Evolutionary conservation across 2,797 vertebrate species (phyloP).

Genomic region (Gymnopithys bicolor): DNA sequence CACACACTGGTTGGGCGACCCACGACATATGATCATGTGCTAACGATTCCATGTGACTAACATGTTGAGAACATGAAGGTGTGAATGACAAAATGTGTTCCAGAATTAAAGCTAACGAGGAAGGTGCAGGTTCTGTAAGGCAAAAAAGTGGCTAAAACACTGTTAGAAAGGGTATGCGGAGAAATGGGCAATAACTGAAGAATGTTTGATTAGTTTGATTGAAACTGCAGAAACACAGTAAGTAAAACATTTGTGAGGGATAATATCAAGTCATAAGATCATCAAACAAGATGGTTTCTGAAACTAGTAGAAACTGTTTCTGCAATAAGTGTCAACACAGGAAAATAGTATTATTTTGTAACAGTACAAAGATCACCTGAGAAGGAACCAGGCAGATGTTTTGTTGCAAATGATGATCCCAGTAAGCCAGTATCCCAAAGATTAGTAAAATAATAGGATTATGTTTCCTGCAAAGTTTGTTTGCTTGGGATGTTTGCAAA

Average conservation of each 20-base stretch:
- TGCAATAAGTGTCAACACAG: background rate
- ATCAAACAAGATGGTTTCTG: background rate
- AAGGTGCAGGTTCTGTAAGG: background rate
- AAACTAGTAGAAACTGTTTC: background rate
- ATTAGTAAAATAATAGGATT: background rate
- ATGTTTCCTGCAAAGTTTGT: background rate
- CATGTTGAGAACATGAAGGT: background rate
- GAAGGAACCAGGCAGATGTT: background rate
- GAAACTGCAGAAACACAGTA: background rate
- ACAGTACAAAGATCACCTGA: background rate
- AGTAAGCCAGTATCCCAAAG: background rate
- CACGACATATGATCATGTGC: rapidly evolving
- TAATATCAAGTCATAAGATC: background rate
- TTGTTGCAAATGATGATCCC: background rate
- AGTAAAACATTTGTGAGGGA: background rate
- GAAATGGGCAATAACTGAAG: background rate
- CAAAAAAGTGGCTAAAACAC: background rate
- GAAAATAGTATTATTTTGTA: background rate
- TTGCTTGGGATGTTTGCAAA: slow-evolving; percentile 22
- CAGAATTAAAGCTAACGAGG: background rate
- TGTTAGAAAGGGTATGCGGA: background rate
- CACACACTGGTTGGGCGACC: rapidly evolving
- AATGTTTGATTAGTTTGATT: background rate
- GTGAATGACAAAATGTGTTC: background rate
- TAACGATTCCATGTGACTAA: background rate